Conservation (phyloP, 2,113 vertebrate genomes). For the Mionectes macconnelli region DNA sequence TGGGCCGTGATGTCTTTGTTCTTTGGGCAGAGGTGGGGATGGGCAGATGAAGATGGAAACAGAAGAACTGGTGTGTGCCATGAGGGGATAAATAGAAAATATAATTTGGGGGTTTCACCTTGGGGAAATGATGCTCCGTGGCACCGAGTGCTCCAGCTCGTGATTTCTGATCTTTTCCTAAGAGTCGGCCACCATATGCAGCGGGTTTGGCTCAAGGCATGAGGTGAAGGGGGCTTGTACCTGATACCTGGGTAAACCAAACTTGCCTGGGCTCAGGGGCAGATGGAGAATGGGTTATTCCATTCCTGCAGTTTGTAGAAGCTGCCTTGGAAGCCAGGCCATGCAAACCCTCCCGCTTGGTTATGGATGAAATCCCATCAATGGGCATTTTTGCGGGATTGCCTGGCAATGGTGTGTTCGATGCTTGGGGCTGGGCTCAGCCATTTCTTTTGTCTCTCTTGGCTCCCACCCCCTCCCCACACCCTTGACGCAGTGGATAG, state of each 20-base stretch:
- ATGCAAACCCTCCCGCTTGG: fast-evolving
- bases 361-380: constrained; percentile 47
- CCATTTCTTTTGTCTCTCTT: constrained; percentile 27
- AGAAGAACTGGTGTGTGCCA: not conserved
- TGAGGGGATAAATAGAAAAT: not conserved
- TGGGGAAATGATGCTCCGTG: not conserved
- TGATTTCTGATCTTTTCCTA: not conserved
- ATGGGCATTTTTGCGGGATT: constrained; percentile 4
- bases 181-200: fast-evolving
- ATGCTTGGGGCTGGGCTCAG: not conserved
- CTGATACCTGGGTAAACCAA: not conserved
- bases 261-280: fast-evolving
- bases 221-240: not conserved
- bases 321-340: not conserved
- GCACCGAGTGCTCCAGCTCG: fast-evolving
- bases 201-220: not conserved
- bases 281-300: not conserved
- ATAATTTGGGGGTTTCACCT: not conserved
- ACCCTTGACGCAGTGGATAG: fast-evolving
- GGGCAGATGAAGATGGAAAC: not conserved
- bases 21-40: constrained; percentile 37
- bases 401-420: not conserved
- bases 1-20: constrained; percentile 55
- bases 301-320: not conserved
- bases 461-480: not conserved